These are phyloP conservation scores for Perodicticus potto DNA, from an alignment of 2,797 vertebrate genomes.

Conservation along the genomic window DNA sequence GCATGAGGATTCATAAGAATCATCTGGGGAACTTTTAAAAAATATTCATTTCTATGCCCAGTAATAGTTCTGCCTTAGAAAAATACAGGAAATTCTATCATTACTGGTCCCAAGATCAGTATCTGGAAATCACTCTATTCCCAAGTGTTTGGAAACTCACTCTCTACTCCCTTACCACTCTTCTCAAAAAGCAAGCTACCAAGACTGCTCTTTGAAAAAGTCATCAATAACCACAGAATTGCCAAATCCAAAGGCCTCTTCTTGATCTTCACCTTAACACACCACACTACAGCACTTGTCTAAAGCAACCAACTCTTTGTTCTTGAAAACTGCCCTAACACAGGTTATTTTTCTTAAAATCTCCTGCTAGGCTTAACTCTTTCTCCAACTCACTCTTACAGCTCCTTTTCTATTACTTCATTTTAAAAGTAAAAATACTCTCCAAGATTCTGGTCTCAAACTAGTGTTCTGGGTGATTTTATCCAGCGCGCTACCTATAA, in stretches of 20 bases:
- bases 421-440: constrained; percentile 31
- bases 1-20: not conserved
- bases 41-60: constrained; percentile 29
- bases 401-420: constrained; percentile 2
- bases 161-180: not conserved
- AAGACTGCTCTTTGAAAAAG: not conserved
- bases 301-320: not conserved
- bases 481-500: not conserved
- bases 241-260: constrained; percentile 16
- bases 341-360: constrained; percentile 23
- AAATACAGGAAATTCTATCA: constrained; percentile 14
- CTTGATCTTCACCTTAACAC: constrained; percentile 13
- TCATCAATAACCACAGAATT: not conserved
- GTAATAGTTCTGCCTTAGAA: not conserved
- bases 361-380: not conserved
- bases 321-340: constrained; percentile 45
- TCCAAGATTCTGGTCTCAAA: constrained; percentile 14
- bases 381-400: not conserved
- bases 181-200: constrained; percentile 10
- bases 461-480: not conserved
- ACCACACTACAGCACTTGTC: not conserved
- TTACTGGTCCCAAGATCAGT: not conserved
- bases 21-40: not conserved
- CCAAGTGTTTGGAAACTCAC: not conserved
- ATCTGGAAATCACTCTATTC: constrained; percentile 30